These are phyloP conservation scores for Craseonycteris thonglongyai DNA, from an alignment of 2,113 vertebrate species.

Conservation along the genomic window DNA sequence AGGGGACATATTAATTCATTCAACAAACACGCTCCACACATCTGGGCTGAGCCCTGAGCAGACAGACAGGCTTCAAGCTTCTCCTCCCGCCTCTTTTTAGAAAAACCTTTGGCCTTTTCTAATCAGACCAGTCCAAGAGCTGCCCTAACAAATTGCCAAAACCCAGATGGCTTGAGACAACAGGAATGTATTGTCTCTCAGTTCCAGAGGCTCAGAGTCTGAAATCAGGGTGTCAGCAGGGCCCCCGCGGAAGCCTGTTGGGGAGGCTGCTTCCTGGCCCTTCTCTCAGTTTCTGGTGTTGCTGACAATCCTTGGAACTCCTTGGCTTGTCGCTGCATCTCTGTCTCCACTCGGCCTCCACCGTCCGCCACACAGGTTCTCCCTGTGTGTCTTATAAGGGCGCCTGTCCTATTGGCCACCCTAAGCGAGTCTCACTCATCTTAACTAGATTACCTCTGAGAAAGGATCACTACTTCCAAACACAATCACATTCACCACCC, in stretches of 20 bases:
- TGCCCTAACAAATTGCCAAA: neutral
- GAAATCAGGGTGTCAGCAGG: neutral
- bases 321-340: rapidly evolving
- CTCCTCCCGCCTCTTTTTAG: neutral
- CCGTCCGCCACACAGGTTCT: neutral
- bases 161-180: neutral
- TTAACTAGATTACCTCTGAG: neutral
- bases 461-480: neutral
- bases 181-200: neutral
- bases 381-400: neutral
- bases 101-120: neutral
- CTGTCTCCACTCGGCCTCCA: neutral
- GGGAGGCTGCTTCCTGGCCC: neutral
- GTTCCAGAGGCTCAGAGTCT: neutral
- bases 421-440: neutral
- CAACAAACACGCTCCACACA: neutral
- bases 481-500: neutral
- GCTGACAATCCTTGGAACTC: neutral
- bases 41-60: neutral
- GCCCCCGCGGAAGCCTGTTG: neutral
- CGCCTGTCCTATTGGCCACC: neutral
- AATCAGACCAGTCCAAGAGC: neutral
- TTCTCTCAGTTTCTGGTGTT: rapidly evolving
- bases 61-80: neutral
- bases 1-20: neutral